Percentiles rank a stretch among this genome's conserved stretches.
Evolutionary conservation across 2,888 invertebrate species (phyloP).

Genomic region (Thera britannica): DNA sequence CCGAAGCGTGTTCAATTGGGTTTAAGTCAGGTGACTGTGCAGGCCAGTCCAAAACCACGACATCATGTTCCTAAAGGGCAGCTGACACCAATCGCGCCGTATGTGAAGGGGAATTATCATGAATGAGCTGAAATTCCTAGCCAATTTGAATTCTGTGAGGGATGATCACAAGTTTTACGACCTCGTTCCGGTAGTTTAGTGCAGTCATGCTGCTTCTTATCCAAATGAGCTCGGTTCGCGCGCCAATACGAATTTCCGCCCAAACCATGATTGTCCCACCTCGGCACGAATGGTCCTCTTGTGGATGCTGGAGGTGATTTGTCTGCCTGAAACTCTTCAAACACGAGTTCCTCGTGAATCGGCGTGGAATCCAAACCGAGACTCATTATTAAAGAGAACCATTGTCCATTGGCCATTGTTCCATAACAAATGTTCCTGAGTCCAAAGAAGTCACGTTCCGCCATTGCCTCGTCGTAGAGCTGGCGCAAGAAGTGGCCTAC

Average conservation of each 20-base stretch:
- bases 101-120: neutral
- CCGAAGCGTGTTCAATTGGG: neutral
- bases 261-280: too few relatives aligned
- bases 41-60: conserved; percentile 1
- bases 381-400: neutral
- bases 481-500: too few relatives aligned
- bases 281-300: neutral
- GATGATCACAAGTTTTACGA: too few relatives aligned
- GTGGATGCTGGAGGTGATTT: neutral
- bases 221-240: too few relatives aligned
- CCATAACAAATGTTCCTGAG: too few relatives aligned
- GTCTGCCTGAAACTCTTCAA: neutral
- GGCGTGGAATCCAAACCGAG: conserved; percentile 1
- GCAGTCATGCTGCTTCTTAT: neutral
- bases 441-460: too few relatives aligned
- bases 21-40: conserved; percentile 1
- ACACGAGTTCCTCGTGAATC: neutral
- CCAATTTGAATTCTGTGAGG: neutral
- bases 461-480: too few relatives aligned
- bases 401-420: too few relatives aligned
- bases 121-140: neutral
- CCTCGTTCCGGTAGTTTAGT: too few relatives aligned
- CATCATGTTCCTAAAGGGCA: neutral
- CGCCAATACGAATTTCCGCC: too few relatives aligned
- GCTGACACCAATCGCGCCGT: neutral